Base-by-base conservation (phyloP, 2,113 vertebrate species). In the Antechinus stuartii region DNA sequence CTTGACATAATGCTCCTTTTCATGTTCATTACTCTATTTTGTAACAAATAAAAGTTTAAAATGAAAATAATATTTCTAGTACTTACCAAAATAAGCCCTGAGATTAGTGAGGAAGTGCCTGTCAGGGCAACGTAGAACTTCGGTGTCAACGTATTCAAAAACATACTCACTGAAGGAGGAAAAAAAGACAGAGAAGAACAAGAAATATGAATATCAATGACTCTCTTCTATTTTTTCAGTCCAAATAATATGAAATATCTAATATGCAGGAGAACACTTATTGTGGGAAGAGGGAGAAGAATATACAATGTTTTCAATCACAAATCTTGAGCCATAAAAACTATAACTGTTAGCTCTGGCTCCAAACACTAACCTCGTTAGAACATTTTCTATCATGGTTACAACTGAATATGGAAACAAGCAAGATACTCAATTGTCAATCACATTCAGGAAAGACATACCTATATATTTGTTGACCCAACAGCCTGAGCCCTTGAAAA, bases 91-190 rank as follows among this genome's bases (percentile, higher is more conserved):
- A 99, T 99, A 98, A 99, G 99, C 98, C 99, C 99, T 46, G 99
- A 99, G 98, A 99, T 99, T 98, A 99, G 98, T 76, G 99, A 99
- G 42, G 99, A 99, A 50, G 99, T 99, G 95, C 99, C 99, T 68
- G 99, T 99, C 98, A 99, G 98, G 97, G 99, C 99, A 98, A 99
- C 99, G 90, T 99, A 99, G 98, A 99, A 99, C 98, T 99, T 99
- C 98, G 99, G 99, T 22, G 99, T 99, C 98, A 99, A 98, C 9
- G 99, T 99, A 98, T 99, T 99, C 98, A 99, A 99, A 99, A 99
- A 99, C 99, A 99, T 99, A 98, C 99, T 99, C 99, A 99, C 99
- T 99, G 98, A 26, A 98, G 96, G 97, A 96, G 97, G 76, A 97
- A 92, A 98, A 47, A 98, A 98, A 97, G 95, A 98, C 95, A 97